Evolutionary conservation across 2,888 invertebrate genomes (phyloP).

Genomic region (Drosophila vallismaia): DNA sequence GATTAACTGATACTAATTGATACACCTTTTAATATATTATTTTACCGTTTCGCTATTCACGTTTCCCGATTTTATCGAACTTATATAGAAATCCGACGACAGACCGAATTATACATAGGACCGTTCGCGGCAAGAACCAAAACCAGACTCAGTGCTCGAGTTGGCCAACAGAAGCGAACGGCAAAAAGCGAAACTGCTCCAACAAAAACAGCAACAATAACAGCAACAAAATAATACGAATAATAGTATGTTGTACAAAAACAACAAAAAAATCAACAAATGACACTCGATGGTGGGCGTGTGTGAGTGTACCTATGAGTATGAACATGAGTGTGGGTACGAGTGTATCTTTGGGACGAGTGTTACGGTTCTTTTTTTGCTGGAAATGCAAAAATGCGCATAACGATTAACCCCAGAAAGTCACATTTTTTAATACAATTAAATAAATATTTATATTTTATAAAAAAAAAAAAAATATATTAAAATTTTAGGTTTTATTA

Average conservation of each 20-base stretch:
- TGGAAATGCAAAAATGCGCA: slow-evolving; percentile 7
- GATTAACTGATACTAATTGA: neutral
- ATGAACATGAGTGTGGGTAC: slow-evolving; percentile 7
- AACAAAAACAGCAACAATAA: slow-evolving; percentile 10
- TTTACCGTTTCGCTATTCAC: neutral
- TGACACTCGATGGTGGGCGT: slow-evolving; percentile 22
- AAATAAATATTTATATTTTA: neutral
- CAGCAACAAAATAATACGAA: neutral
- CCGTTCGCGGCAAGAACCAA: slow-evolving; percentile 77
- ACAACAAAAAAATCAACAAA: slow-evolving; percentile 4
- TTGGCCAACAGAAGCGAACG: slow-evolving; percentile 64
- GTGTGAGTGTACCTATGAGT: slow-evolving; percentile 14
- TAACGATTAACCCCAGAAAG: slow-evolving; percentile 3
- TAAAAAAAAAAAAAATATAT: neutral
- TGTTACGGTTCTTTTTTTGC: slow-evolving; percentile 2
- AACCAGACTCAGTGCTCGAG: slow-evolving; percentile 72
- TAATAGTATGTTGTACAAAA: slow-evolving; percentile 13
- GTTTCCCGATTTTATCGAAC: neutral
- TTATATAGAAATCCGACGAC: neutral
- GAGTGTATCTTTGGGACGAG: slow-evolving; percentile 6
- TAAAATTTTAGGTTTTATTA: neutral
- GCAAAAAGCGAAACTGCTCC: slow-evolving; percentile 19
- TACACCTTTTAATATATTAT: neutral
- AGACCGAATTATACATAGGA: slow-evolving; percentile 38
- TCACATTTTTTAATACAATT: neutral